phyloP scores from a whole-genome alignment of 2,797 vertebrate genomes.

The Manis crassicaudata region DNA sequence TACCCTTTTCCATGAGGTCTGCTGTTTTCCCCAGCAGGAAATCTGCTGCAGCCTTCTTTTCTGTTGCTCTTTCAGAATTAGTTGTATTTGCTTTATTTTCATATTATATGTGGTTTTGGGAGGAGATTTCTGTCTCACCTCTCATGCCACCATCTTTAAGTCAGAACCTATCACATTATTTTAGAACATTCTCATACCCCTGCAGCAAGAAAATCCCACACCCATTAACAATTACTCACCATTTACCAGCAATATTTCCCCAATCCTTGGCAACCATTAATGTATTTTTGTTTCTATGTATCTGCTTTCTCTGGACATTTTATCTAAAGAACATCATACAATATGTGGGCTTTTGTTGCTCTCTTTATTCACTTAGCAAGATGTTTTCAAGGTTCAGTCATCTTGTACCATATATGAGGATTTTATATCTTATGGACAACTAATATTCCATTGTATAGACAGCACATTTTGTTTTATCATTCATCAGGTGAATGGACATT shows the following conservation, averaged over 20 bases:
- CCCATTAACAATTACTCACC: neutral
- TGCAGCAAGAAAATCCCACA: neutral
- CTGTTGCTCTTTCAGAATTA: too few species aligned
- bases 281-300: neutral
- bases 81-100: too few species aligned
- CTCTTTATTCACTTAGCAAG: neutral
- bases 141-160: too few species aligned
- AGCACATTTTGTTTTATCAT: neutral
- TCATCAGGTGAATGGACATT: neutral
- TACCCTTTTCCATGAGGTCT: too few species aligned
- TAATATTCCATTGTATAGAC: neutral
- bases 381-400: neutral
- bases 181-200: neutral
- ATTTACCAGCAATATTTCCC: too few species aligned
- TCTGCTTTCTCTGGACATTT: neutral
- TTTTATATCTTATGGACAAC: neutral
- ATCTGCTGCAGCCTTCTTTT: too few species aligned
- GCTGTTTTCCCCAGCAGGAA: too few species aligned
- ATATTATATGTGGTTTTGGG: too few species aligned
- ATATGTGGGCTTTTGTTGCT: neutral
- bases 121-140: too few species aligned
- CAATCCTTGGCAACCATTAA: neutral
- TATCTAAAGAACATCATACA: neutral
- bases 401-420: neutral
- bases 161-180: neutral